A percentile compares a stretch with the other conserved stretches of the same genome.
phyloP scores from a whole-genome alignment of 92 coral and sea anemone genomes.

The Hydrozoanthus gracilis region DNA sequence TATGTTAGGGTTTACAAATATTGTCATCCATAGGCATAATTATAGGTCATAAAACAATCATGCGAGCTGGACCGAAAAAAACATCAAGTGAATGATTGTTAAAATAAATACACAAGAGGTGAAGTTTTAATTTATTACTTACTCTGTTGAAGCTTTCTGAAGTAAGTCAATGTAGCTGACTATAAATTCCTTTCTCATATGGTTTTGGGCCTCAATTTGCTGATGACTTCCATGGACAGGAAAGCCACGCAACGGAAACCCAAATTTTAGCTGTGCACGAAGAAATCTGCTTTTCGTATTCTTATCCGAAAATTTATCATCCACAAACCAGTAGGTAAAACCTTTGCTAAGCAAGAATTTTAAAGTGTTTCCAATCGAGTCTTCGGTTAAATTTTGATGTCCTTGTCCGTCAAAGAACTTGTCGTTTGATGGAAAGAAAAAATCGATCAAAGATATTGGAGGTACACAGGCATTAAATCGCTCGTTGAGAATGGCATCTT shows the following conservation, averaged over 20 bases:
- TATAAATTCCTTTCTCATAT: constrained; percentile 51
- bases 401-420: constrained; percentile 50
- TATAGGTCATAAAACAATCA: neutral
- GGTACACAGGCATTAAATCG: constrained; percentile 80
- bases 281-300: constrained; percentile 73
- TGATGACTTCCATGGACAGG: constrained; percentile 2
- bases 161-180: constrained; percentile 61
- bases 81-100: neutral
- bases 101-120: neutral
- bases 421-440: constrained; percentile 77
- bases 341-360: constrained; percentile 70
- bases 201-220: constrained; percentile 21
- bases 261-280: constrained; percentile 91
- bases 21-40: too few species aligned
- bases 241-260: constrained; percentile 75
- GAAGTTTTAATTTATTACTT: constrained; percentile 51
- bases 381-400: constrained; percentile 56
- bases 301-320: constrained; percentile 68
- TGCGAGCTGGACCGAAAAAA: neutral
- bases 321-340: constrained; percentile 87
- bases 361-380: constrained; percentile 64
- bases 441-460: constrained; percentile 80
- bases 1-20: too few species aligned
- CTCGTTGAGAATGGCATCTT: constrained; percentile 64
- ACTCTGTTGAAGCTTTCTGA: constrained; percentile 73